Evolutionary conservation across 1,140 invertebrate species (phyloP).

Genomic region (Glossosoma conforme): DNA sequence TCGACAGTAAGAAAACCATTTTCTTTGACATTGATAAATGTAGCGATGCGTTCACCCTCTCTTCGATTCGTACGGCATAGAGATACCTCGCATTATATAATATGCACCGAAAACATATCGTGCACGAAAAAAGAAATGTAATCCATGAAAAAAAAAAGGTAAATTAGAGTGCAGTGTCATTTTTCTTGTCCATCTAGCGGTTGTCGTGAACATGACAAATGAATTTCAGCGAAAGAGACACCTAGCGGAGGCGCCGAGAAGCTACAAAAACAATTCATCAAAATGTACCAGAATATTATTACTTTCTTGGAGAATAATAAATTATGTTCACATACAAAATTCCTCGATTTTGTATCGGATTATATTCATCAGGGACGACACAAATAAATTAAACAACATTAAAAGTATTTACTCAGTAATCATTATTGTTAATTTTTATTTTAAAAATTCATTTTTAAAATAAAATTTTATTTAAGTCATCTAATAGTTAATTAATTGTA

Average conservation of each 20-base stretch:
- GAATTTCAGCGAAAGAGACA: slow-evolving; percentile 11
- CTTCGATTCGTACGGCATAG: background rate
- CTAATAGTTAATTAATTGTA: no score
- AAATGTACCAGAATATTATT: background rate
- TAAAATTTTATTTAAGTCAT: no score
- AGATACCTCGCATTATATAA: background rate
- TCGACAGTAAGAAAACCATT: background rate
- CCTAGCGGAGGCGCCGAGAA: slow-evolving; percentile 7
- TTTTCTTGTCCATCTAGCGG: slow-evolving; percentile 26
- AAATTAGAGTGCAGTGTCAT: slow-evolving; percentile 29
- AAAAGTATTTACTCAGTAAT: no score
- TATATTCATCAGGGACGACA: no score
- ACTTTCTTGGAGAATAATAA: no score
- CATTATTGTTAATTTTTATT: no score
- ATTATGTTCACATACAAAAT: no score
- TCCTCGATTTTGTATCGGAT: no score
- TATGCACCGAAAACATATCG: slow-evolving; percentile 12
- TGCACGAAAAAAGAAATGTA: no score
- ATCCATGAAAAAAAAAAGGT: slow-evolving; percentile 21
- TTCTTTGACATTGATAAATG: slow-evolving; percentile 1
- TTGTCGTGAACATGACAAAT: slow-evolving; percentile 26
- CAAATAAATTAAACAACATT: no score
- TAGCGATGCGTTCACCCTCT: slow-evolving; percentile 2
- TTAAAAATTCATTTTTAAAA: no score
- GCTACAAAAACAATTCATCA: slow-evolving; percentile 17